A percentile compares a stretch with the other conserved stretches of the same genome.
Conservation (phyloP, 2,888 invertebrate genomes). For the Mesodorylaimus sp. region DNA sequence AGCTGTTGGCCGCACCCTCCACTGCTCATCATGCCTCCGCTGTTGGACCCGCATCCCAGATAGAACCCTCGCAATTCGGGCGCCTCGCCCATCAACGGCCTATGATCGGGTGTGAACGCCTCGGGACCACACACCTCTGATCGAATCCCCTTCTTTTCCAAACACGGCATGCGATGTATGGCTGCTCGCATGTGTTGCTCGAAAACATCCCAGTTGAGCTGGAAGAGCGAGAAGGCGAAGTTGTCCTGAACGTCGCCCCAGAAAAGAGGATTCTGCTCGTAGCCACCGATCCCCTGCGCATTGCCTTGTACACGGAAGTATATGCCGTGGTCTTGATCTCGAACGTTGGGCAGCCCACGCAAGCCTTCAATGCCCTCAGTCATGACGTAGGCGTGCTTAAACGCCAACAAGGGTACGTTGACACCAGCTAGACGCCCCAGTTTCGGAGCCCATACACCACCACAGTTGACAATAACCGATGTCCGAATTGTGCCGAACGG, state of each 20-base stretch:
- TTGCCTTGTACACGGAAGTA: constrained; percentile 53
- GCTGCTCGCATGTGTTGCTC: constrained; percentile 52
- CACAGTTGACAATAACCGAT: constrained; percentile 56
- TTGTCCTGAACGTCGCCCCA: constrained; percentile 54
- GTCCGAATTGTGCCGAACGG: constrained; percentile 55
- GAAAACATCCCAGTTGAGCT: constrained; percentile 68
- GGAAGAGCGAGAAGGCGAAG: constrained; percentile 63
- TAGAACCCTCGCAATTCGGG: constrained; percentile 47
- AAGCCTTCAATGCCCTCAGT: constrained; percentile 57
- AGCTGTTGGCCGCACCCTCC: constrained; percentile 67
- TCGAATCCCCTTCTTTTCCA: constrained; percentile 8
- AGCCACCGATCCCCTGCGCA: constrained; percentile 63
- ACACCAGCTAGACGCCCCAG: constrained; percentile 49
- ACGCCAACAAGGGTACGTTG: constrained; percentile 54
- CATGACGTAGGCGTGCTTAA: constrained; percentile 72
- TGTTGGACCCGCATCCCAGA: constrained; percentile 72
- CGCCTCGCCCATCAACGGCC: constrained; percentile 54
- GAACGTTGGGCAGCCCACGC: constrained; percentile 55
- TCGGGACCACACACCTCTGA: constrained; percentile 36
- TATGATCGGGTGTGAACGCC: constrained; percentile 78
- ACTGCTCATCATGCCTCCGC: constrained; percentile 75
- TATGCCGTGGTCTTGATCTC: constrained; percentile 63
- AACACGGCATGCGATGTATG: constrained; percentile 38
- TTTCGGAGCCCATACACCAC: constrained; percentile 61
- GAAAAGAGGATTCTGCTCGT: constrained; percentile 63